Conservation (phyloP, 2,888 invertebrate genomes). For the Catocala sponsa region DNA sequence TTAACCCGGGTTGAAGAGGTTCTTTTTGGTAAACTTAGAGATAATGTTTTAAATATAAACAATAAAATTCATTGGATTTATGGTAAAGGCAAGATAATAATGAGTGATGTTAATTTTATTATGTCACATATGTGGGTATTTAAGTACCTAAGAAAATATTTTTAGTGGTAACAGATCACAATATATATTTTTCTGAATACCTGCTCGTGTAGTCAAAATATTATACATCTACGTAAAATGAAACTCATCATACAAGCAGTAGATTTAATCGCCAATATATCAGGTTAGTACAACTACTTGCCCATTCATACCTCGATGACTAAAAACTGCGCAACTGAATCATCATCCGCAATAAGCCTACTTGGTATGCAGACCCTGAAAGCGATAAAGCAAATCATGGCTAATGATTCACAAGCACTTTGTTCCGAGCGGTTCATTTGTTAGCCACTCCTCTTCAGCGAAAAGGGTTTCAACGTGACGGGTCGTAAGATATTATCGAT, state of each 20-base stretch:
- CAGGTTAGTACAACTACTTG: slow-evolving; percentile 1
- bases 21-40: slow-evolving; percentile 40
- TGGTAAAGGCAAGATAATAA: neutral
- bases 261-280: slow-evolving; percentile 7
- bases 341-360: slow-evolving; percentile 63
- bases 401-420: slow-evolving; percentile 74
- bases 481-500: slow-evolving; percentile 65
- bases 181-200: no score
- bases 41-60: slow-evolving; percentile 27
- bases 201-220: no score
- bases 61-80: neutral
- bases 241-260: neutral
- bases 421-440: slow-evolving; percentile 60
- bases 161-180: no score
- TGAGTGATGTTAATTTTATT: neutral
- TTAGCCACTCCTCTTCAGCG: slow-evolving; percentile 63
- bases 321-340: slow-evolving; percentile 57
- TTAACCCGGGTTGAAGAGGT: slow-evolving; percentile 64
- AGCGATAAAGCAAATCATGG: slow-evolving; percentile 78
- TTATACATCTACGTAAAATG: neutral
- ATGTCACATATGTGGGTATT: no score
- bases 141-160: no score
- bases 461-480: slow-evolving; percentile 62
- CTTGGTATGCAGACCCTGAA: slow-evolving; percentile 75
- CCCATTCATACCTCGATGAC: slow-evolving; percentile 34